Base-by-base conservation (phyloP, 2,888 invertebrate genomes). In the Nomada lathburiana region DNA sequence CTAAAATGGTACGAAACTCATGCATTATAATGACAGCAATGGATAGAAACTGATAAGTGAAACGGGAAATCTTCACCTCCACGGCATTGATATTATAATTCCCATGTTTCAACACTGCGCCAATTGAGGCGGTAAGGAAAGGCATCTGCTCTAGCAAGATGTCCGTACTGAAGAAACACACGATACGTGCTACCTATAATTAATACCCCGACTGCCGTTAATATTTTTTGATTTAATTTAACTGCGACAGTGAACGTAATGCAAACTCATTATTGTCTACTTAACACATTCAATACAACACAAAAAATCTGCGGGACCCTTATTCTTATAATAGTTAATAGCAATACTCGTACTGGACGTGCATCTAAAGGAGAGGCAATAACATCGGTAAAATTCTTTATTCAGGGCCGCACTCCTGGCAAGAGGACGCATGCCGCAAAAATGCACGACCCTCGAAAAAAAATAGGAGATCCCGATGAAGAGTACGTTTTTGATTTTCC, bases 41-140 rank as follows among this genome's bases (percentile, higher is more conserved):
- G 9, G 2, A 9, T 59, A 16, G 5, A 36, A 53, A 55, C 9
- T 26, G 4, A 3, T 2, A 26, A 26, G 2, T n/a, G 18, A 26
- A 13, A 62, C 13, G n/a, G 53, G 11, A 47, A 13, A 1, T 50
- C 16, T 26, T 69, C 62, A 75, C 70, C 53, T 62, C 44, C 2
- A 11, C 11, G 1, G 16, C 20, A 0, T 62, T 36, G 0, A 70
- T 0, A 1, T 16, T 18, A 4, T 70, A 70, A 13, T 53, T 44
- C 16, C 23, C 13, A 5, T 60, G 36, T 1, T 75, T 69, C 4
- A 53, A 0, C 0, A 75, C 0, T 9, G 44, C 11, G 0, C 20
- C 68, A 0, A 5, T 0, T 11, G 1, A 0, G 0, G 16, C 29
- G 7, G 7, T 2, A 1, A 62, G 2, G 13, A 69, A 70, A 9